These are phyloP conservation scores for Monodelphis domestica DNA, from an alignment of 2,797 vertebrate species.

Conservation along the genomic window DNA sequence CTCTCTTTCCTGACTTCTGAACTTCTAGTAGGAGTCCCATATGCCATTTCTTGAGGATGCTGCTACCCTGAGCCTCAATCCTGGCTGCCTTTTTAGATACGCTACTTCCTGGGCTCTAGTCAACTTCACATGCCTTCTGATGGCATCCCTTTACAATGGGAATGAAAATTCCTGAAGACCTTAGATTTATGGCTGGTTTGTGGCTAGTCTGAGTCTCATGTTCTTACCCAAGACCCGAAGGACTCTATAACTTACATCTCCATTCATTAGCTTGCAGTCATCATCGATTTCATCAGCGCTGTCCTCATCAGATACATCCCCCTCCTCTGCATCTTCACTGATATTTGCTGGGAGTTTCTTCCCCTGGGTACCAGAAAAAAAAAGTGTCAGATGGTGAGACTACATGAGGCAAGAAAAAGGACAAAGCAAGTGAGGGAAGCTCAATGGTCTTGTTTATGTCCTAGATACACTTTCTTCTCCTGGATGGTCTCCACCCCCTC, in stretches of 20 bases:
- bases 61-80: background rate
- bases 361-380: slow-evolving; percentile 85
- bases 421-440: background rate
- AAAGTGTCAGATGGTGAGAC: background rate
- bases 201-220: background rate
- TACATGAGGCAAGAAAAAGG: background rate
- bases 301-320: slow-evolving; percentile 98
- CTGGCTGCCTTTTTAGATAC: too few relatives aligned
- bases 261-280: slow-evolving; percentile 96
- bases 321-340: slow-evolving; percentile 95
- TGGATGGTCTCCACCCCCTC: background rate
- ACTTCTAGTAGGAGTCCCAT: background rate
- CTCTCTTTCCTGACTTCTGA: background rate
- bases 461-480: background rate
- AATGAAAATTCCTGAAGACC: background rate
- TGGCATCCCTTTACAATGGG: background rate
- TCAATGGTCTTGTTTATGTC: background rate
- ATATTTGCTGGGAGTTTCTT: slow-evolving; percentile 97
- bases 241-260: slow-evolving; percentile 90
- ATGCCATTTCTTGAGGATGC: background rate
- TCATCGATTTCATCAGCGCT: slow-evolving; percentile 98
- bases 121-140: background rate
- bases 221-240: background rate
- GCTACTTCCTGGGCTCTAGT: background rate
- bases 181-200: too few relatives aligned